A percentile compares a stretch with the other conserved stretches of the same genome.
Evolutionary conservation across 2,888 invertebrate species (phyloP).

Genomic region (Tiliacea aurago): DNA sequence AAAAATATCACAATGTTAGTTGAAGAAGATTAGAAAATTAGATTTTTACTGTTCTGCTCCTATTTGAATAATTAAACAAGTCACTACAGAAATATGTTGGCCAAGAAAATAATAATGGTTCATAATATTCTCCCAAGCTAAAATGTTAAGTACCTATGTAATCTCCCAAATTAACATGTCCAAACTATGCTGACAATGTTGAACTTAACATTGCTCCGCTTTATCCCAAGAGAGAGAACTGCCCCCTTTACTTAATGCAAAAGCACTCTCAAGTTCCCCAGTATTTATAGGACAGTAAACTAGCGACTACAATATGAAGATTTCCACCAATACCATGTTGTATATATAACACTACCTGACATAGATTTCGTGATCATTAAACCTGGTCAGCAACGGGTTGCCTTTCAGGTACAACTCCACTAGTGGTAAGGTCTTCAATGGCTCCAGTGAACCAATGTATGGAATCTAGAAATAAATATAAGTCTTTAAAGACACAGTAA

Average conservation of each 20-base stretch:
- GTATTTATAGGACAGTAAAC: not conserved
- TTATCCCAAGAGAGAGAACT: not conserved
- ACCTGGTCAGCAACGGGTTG: slow-evolving; percentile 95
- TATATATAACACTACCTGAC: slow-evolving; percentile 93
- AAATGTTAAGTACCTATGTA: not conserved
- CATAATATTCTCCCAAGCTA: not conserved
- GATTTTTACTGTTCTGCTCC: slow-evolving; percentile 42
- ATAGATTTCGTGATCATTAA: slow-evolving; percentile 94
- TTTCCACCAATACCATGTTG: slow-evolving; percentile 60
- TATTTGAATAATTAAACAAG: slow-evolving; percentile 49
- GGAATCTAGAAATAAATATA: slow-evolving; percentile 88
- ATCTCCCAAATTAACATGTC: not conserved
- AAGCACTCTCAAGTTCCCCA: not conserved
- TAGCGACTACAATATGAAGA: slow-evolving; percentile 26
- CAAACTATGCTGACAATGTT: not conserved
- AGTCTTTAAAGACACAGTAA: not conserved
- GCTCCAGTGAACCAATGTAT: slow-evolving; percentile 92
- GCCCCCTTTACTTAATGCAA: not conserved
- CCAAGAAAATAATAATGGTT: not conserved
- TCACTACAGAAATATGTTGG: slow-evolving; percentile 9
- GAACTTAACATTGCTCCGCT: not conserved
- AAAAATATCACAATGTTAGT: not conserved
- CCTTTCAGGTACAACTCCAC: slow-evolving; percentile 94
- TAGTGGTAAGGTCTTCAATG: slow-evolving; percentile 93
- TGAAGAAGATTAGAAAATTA: slow-evolving; percentile 1